These are phyloP conservation scores for Leucania comma DNA, from an alignment of 2,888 invertebrate genomes.

Conservation along the genomic window DNA sequence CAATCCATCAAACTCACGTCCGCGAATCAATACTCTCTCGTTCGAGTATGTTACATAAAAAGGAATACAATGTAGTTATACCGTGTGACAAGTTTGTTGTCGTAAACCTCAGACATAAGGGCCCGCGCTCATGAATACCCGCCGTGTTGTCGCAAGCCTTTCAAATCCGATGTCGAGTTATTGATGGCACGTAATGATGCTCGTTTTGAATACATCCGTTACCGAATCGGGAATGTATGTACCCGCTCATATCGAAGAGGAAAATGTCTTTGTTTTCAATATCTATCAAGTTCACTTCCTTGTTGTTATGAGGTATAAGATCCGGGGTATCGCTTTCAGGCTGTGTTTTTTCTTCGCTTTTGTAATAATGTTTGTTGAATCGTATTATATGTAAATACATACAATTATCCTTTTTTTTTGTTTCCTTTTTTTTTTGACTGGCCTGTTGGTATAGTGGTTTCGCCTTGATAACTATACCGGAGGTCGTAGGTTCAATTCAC, in stretches of 20 bases:
- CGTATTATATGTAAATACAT: background rate
- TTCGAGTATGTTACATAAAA: slow-evolving; percentile 64
- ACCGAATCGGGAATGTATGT: slow-evolving; percentile 61
- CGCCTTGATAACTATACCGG: no score
- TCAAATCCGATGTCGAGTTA: slow-evolving; percentile 69
- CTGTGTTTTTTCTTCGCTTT: slow-evolving; percentile 34
- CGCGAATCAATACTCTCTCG: slow-evolving; percentile 60
- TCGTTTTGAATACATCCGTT: slow-evolving; percentile 66
- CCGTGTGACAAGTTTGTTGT: slow-evolving; percentile 71
- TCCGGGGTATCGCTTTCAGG: slow-evolving; percentile 36
- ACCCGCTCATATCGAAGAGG: slow-evolving; percentile 56
- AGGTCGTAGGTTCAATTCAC: no score
- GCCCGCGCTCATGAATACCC: slow-evolving; percentile 49
- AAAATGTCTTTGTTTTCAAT: slow-evolving; percentile 67
- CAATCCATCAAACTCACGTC: slow-evolving; percentile 58
- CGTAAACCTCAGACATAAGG: slow-evolving; percentile 72
- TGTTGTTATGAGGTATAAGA: slow-evolving; percentile 37
- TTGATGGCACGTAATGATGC: slow-evolving; percentile 76
- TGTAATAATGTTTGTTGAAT: slow-evolving; percentile 21
- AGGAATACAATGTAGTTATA: slow-evolving; percentile 66
- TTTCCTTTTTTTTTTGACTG: background rate
- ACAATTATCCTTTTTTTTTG: background rate
- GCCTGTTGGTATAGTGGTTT: no score
- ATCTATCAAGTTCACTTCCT: slow-evolving; percentile 56
- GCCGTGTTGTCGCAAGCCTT: slow-evolving; percentile 64